A percentile compares a stretch with the other conserved stretches of the same genome.
Conservation (phyloP, 1,140 invertebrate genomes). For the Planococcus citri region DNA sequence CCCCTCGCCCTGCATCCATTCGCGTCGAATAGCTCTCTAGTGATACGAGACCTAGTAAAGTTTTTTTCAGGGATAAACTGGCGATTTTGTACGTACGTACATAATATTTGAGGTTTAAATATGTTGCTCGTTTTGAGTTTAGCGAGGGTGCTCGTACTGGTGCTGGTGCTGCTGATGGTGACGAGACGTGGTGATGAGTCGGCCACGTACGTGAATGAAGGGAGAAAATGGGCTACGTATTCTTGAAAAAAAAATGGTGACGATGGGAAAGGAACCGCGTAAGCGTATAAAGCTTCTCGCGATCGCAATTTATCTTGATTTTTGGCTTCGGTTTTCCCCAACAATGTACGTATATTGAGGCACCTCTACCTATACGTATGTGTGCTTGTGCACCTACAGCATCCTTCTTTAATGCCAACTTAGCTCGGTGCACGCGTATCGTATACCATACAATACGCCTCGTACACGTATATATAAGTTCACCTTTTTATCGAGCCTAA, state of each 20-base stretch:
- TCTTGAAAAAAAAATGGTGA: background rate
- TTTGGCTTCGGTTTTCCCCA: background rate
- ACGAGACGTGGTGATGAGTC: no score
- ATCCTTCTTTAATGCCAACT: no score
- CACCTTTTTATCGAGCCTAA: background rate
- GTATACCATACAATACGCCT: no score
- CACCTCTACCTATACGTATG: background rate
- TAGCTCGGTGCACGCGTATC: background rate
- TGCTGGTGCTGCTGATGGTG: no score
- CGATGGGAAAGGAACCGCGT: background rate
- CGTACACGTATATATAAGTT: background rate
- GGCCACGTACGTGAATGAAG: background rate
- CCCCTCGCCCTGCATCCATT: no score
- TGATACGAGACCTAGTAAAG: background rate
- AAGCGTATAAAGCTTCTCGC: background rate
- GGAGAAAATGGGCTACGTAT: background rate
- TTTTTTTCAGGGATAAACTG: background rate
- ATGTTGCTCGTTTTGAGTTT: conserved; percentile 1
- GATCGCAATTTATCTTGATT: conserved; percentile 3
- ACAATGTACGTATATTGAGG: no score
- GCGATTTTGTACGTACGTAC: conserved; percentile 2
- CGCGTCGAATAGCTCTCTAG: no score
- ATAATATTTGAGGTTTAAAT: background rate
- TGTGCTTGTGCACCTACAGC: no score
- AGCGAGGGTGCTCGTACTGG: no score